Conservation (phyloP, 2,888 invertebrate species). For the Sycophila texana region DNA sequence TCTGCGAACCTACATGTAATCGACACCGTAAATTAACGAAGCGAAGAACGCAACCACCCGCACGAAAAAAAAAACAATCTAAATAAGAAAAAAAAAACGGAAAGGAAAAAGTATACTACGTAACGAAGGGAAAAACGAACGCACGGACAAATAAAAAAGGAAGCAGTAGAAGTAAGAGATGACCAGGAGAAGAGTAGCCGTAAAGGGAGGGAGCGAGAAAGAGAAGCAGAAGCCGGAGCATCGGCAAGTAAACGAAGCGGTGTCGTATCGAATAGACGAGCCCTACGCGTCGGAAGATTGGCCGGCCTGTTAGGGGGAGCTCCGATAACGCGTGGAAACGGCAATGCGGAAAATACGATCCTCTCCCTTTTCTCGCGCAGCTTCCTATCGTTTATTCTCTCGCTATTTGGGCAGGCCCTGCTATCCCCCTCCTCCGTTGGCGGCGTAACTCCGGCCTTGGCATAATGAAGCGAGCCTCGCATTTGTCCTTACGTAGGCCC, state of each 20-base stretch:
- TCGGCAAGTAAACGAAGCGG: not conserved
- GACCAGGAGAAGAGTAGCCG: not conserved
- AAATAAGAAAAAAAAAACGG: no score
- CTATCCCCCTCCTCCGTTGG: not conserved
- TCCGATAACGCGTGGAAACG: conserved; percentile 35
- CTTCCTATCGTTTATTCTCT: conserved; percentile 3
- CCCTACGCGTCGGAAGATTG: conserved; percentile 19
- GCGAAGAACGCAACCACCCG: no score
- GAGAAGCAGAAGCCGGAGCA: not conserved
- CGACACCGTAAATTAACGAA: no score
- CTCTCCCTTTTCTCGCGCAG: not conserved
- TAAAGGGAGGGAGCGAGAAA: not conserved
- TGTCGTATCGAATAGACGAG: conserved; percentile 9
- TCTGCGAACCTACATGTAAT: no score
- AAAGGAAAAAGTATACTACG: no score
- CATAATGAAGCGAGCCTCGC: no score
- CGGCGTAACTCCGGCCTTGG: not conserved
- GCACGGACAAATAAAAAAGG: no score
- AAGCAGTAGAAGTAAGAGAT: not conserved
- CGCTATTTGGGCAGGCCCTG: not conserved
- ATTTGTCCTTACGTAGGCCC: conserved; percentile 27
- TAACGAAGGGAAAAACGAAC: no score
- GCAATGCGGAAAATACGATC: conserved; percentile 34
- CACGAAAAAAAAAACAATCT: no score
- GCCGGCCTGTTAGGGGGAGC: conserved; percentile 13